Evolutionary conservation across 2,113 vertebrate genomes (phyloP), one percentile per base, ranked within the genome.

Genomic region (Gavia stellata): DNA sequence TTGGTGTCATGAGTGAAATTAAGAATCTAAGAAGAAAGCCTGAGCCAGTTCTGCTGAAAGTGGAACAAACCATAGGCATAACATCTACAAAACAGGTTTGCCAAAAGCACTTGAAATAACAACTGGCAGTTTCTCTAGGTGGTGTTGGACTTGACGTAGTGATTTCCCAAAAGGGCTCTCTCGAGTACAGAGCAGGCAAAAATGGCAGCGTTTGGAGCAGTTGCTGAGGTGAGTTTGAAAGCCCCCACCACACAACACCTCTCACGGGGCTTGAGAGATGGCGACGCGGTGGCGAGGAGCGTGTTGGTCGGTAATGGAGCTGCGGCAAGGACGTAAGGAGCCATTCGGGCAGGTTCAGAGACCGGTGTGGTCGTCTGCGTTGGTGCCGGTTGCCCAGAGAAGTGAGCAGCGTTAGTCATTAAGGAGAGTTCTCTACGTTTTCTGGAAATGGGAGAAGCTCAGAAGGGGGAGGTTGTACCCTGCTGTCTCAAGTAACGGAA

Each of bases 291-390:
- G 65, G 53, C 33, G 15, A 34, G 38, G 74, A 59, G n/a, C 0
- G 25, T 28, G 33, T 40, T 16, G 13, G n/a, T 21, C 25, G 4
- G 34, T 7, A 2, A 4, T 15, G 62, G 74, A 23, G 36, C 3
- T 58, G 67, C 49, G 23, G 79, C 50, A 3, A 26, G 84, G 78
- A 9, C 20, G 5, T 2, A 3, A 25, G 86, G 83, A 52, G 29
- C 34, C 0, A 0, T 29, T 40, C 6, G 1, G 31, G 5, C 4
- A 5, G n/a, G 42, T 23, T 38, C 42, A 5, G 18, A 8, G 34
- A 4, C 17, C 15, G 14, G 17, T 24, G 29, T 4, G 3, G 19
- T 12, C 29, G 0, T 28, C 38, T 29, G 2, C 3, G 34, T 2
- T 17, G 67, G 65, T 40, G 34, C 42, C 28, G 49, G 33, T 10